Evolutionary conservation across 64 coral and sea anemone genomes (phyloP).

Genomic region (Anthopleura sola): DNA sequence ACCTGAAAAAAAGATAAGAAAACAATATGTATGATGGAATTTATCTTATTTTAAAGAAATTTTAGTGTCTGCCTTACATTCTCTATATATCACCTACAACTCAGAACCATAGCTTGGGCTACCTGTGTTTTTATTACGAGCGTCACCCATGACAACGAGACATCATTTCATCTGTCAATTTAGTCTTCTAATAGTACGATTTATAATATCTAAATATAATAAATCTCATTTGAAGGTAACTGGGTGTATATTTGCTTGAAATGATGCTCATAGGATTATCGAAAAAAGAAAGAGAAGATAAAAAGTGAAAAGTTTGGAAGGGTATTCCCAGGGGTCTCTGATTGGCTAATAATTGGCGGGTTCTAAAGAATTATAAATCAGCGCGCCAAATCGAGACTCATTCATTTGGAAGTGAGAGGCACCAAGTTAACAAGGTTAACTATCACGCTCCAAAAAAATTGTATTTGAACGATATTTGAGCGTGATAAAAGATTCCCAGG

Average conservation of each 20-base stretch:
- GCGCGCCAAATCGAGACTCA: conserved; percentile 19
- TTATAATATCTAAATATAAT: background rate
- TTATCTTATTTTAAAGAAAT: no score
- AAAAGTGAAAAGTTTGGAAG: background rate
- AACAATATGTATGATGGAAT: no score
- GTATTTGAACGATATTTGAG: background rate
- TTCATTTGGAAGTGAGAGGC: conserved; percentile 7
- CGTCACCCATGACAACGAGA: no score
- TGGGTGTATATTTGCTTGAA: background rate
- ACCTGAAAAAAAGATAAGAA: no score
- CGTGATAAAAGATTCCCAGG: background rate
- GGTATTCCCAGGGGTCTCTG: background rate
- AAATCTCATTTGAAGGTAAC: background rate
- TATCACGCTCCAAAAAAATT: background rate
- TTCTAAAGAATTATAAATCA: background rate
- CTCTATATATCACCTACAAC: no score
- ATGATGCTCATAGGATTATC: background rate
- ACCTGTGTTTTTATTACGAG: no score
- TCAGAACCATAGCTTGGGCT: no score
- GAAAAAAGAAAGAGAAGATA: background rate
- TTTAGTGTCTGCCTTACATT: no score
- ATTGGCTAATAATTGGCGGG: background rate
- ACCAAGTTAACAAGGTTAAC: background rate
- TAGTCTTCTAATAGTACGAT: no score
- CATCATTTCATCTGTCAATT: no score